Percentiles rank a stretch among this genome's conserved stretches.
phyloP scores from a whole-genome alignment of 2,797 vertebrate genomes.

The Fistularia commersonii region DNA sequence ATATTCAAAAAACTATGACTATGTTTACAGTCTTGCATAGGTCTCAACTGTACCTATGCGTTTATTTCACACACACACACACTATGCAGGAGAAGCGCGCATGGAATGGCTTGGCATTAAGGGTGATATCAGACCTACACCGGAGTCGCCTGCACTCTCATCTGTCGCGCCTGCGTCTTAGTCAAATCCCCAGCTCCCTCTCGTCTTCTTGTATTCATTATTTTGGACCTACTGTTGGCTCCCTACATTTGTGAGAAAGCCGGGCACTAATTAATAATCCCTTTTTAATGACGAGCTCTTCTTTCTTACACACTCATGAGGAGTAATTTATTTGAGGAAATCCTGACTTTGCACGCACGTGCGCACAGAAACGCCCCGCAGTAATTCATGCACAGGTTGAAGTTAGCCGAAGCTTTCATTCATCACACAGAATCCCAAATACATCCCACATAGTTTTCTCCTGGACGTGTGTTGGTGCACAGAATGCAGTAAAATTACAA shows the following conservation, averaged over 20 bases:
- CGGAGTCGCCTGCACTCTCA: slow-evolving; percentile 47
- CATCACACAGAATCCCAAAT: too few species aligned
- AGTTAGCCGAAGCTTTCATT: too few species aligned
- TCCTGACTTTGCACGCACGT: too few species aligned
- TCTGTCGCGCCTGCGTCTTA: slow-evolving; percentile 37
- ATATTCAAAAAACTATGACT: slow-evolving; percentile 3
- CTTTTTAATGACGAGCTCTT: too few species aligned
- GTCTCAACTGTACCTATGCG: neutral
- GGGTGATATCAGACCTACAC: slow-evolving; percentile 53
- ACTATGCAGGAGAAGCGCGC: slow-evolving; percentile 35
- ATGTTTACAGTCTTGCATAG: slow-evolving; percentile 4
- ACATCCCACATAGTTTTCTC: too few species aligned
- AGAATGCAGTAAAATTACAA: too few species aligned
- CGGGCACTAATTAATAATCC: too few species aligned
- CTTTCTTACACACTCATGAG: too few species aligned
- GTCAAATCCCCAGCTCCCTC: slow-evolving; percentile 37
- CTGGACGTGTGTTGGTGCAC: too few species aligned
- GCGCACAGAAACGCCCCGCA: too few species aligned
- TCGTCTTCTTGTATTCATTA: slow-evolving; percentile 27
- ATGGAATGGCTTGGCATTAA: slow-evolving; percentile 52
- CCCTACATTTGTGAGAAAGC: neutral
- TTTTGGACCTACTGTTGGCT: slow-evolving; percentile 24
- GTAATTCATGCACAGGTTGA: too few species aligned
- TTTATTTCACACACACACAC: neutral
- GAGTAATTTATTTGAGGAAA: too few species aligned